Conservation (phyloP, 30 jellyfish, hydroid and myxozoan species). For the Phacellophora camtschatica region DNA sequence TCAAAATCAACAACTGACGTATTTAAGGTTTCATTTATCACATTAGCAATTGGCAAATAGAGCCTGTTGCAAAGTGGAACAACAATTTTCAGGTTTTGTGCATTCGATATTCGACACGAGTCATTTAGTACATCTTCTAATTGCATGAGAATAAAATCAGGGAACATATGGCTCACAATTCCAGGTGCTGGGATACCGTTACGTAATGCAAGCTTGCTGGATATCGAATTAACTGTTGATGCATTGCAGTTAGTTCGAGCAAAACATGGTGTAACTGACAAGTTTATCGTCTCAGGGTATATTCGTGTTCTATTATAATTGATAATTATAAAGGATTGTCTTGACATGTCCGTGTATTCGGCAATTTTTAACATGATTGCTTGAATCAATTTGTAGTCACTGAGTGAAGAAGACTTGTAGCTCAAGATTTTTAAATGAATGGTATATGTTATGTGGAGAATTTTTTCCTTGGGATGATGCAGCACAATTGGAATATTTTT, state of each 20-base stretch:
- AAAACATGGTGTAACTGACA: conserved; percentile 27
- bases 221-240: neutral
- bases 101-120: neutral
- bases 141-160: conserved; percentile 7
- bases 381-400: conserved; percentile 10
- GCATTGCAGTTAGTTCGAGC: conserved; percentile 15
- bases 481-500: neutral
- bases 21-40: neutral
- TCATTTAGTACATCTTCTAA: neutral
- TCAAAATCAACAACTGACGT: neutral
- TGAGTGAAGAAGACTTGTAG: neutral
- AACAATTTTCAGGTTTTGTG: neutral
- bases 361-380: neutral
- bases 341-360: neutral
- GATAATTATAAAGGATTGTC: neutral
- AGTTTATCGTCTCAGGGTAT: conserved; percentile 30
- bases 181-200: conserved; percentile 30
- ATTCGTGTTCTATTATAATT: conserved; percentile 23
- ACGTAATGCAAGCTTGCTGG: neutral
- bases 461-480: neutral
- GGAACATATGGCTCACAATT: conserved; percentile 6
- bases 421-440: conserved; percentile 24
- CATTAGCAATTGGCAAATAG: neutral
- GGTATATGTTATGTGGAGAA: neutral
- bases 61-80: conserved; percentile 50